phyloP scores from a whole-genome alignment of 2,113 vertebrate species.

The Oncorhynchus nerka region DNA sequence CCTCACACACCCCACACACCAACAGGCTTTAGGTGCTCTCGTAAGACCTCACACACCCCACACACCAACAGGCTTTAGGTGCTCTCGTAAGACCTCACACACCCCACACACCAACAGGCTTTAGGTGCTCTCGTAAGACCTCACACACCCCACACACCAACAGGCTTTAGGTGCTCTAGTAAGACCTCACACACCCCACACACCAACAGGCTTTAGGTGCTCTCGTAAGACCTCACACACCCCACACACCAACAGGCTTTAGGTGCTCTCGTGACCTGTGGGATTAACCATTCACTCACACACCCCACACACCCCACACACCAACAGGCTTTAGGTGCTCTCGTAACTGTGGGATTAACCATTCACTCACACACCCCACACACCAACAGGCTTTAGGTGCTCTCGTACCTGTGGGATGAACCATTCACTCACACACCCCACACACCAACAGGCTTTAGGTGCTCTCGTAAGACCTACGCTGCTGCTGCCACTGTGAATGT shows the following conservation, averaged over 20 bases:
- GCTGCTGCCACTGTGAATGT: conserved; percentile 6
- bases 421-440: not conserved
- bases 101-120: not conserved
- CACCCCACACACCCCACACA: conserved; percentile 9
- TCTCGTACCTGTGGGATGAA: too few relatives aligned
- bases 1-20: not conserved
- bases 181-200: not conserved
- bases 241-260: not conserved
- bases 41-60: not conserved
- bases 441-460: too few relatives aligned
- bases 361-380: conserved; percentile 1
- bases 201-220: not conserved
- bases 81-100: too few relatives aligned
- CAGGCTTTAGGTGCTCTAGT: too few relatives aligned
- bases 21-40: too few relatives aligned
- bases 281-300: conserved; percentile 12
- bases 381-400: not conserved
- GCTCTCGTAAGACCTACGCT: conserved; percentile 23
- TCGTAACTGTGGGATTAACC: too few relatives aligned
- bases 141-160: not conserved
- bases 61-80: not conserved
- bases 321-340: too few relatives aligned
- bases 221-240: too few relatives aligned
- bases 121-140: too few relatives aligned
- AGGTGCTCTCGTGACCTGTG: too few relatives aligned